phyloP scores from a whole-genome alignment of 2,888 invertebrate species.

The Netelia fuscicornis region DNA sequence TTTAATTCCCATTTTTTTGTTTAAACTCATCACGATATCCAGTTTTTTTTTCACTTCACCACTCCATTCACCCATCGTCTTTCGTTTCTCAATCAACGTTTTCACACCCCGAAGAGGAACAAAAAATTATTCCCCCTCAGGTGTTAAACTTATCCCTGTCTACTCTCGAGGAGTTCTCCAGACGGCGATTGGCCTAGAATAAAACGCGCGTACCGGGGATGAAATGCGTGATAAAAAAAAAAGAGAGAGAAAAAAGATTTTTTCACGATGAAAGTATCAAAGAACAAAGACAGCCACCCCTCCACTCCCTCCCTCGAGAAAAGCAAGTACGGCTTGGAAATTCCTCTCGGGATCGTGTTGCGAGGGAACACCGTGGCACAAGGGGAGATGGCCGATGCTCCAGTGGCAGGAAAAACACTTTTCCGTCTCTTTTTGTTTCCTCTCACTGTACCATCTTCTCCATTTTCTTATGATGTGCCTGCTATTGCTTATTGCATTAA shows the following conservation, averaged over 20 bases:
- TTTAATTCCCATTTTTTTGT: no score
- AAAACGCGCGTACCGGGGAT: neutral
- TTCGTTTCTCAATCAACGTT: slow-evolving; percentile 12
- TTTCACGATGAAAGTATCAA: slow-evolving; percentile 36
- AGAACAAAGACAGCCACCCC: slow-evolving; percentile 11
- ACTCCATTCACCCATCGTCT: neutral
- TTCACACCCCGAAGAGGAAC: neutral
- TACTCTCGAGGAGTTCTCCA: neutral
- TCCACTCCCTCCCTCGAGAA: neutral
- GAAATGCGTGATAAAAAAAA: slow-evolving; percentile 26
- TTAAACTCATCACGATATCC: neutral
- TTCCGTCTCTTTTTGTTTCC: neutral
- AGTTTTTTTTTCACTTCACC: neutral
- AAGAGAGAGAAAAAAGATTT: slow-evolving; percentile 6
- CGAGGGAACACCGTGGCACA: no score
- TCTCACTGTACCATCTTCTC: neutral
- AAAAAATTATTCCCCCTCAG: no score
- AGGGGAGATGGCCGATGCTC: neutral
- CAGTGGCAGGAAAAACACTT: slow-evolving; percentile 21
- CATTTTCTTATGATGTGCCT: slow-evolving; percentile 10
- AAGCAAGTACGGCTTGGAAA: slow-evolving; percentile 19
- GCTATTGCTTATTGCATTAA: slow-evolving; percentile 45
- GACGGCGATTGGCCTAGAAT: neutral
- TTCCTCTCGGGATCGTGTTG: slow-evolving; percentile 20
- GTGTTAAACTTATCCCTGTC: no score